A percentile compares a stretch with the other conserved stretches of the same genome.
Evolutionary conservation across 2,113 vertebrate species (phyloP).

Genomic region (Numenius arquata): DNA sequence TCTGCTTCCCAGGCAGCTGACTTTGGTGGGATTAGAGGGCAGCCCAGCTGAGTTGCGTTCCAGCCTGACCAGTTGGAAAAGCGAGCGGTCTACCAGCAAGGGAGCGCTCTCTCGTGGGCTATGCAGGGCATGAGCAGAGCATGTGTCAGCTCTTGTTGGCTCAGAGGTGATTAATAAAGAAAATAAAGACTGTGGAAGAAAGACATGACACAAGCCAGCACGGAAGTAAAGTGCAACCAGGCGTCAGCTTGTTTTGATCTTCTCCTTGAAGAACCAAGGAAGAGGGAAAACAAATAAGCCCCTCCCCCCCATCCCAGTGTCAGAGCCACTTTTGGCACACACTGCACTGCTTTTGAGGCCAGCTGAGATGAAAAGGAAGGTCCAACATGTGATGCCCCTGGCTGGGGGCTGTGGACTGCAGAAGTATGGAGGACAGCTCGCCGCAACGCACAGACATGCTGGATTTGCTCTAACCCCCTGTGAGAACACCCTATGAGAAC

Average conservation of each 20-base stretch:
- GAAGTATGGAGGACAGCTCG: neutral
- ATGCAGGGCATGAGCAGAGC: fast-evolving
- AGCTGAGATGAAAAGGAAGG: neutral
- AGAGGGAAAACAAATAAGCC: neutral
- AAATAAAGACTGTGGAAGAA: neutral
- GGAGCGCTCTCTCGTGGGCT: slow-evolving; percentile 15
- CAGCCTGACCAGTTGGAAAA: neutral
- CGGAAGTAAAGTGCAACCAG: neutral
- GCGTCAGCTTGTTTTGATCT: slow-evolving; percentile 18
- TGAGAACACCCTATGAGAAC: no score
- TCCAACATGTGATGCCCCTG: fast-evolving
- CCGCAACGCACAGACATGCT: neutral
- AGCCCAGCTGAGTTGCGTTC: neutral
- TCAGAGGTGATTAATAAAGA: slow-evolving; percentile 14
- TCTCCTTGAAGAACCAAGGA: neutral
- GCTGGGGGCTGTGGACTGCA: neutral
- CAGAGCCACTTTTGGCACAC: neutral
- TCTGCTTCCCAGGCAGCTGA: neutral
- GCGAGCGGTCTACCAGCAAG: neutral
- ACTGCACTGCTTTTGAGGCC: neutral
- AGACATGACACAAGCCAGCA: neutral
- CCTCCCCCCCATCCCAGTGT: no score
- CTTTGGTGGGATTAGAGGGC: neutral
- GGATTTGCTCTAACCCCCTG: neutral
- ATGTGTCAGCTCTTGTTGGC: neutral